Conservation (phyloP, 2,888 invertebrate species). For the Neoaliturus tenellus region DNA sequence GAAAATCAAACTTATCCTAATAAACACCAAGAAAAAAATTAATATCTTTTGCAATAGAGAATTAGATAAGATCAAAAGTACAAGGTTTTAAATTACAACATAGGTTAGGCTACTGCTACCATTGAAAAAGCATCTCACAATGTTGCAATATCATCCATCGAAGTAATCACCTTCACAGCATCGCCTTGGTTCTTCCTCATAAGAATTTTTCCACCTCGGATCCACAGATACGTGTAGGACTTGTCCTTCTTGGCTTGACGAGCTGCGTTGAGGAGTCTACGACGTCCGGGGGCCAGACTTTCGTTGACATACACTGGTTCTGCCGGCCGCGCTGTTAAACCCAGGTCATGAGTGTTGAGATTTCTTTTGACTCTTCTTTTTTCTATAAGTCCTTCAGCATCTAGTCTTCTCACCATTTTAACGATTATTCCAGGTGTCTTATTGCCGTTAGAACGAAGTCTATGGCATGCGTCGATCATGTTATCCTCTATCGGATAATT, state of each 20-base stretch:
- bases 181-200: conserved; percentile 26
- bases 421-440: conserved; percentile 34
- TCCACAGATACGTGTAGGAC: conserved; percentile 10
- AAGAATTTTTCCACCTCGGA: conserved; percentile 9
- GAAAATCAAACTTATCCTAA: too few relatives aligned
- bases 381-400: conserved; percentile 33
- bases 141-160: not conserved
- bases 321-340: not conserved
- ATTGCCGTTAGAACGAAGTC: not conserved
- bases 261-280: not conserved
- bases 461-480: conserved; percentile 18
- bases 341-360: conserved; percentile 38
- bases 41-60: too few relatives aligned
- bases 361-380: conserved; percentile 22
- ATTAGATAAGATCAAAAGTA: too few relatives aligned
- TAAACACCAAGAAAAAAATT: too few relatives aligned
- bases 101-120: too few relatives aligned
- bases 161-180: not conserved
- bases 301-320: conserved; percentile 32
- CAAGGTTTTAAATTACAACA: too few relatives aligned
- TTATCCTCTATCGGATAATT: not conserved
- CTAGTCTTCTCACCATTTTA: conserved; percentile 37
- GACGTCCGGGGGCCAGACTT: conserved; percentile 25
- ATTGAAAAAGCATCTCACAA: too few relatives aligned
- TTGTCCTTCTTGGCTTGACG: conserved; percentile 21